A percentile compares a stretch with the other conserved stretches of the same genome.
Conservation (phyloP, 2,113 vertebrate species). For the Eolophus roseicapilla region DNA sequence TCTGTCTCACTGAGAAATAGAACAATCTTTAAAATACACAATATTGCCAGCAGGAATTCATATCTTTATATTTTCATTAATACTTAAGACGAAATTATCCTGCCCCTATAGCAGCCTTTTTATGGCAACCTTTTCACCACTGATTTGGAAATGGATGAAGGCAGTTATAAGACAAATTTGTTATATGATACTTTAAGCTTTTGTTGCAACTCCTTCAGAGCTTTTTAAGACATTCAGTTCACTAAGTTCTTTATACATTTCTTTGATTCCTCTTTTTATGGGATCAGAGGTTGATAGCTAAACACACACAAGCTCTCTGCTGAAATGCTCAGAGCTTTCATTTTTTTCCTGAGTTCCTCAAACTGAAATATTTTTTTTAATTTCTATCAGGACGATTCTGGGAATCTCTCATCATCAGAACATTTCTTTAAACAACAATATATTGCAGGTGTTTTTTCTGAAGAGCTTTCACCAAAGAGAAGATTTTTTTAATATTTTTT, state of each 20-base stretch:
- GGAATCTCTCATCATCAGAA: not conserved
- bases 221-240: not conserved
- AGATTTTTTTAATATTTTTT: not conserved
- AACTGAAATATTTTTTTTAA: not conserved
- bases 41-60: not conserved
- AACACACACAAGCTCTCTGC: not conserved
- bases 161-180: not conserved
- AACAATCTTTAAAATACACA: not conserved
- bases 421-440: not conserved
- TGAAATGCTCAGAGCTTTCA: not conserved
- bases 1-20: not conserved
- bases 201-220: not conserved
- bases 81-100: not conserved
- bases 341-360: not conserved
- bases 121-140: not conserved
- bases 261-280: not conserved
- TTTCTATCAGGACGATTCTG: not conserved
- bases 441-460: not conserved
- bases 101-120: not conserved
- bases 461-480: not conserved
- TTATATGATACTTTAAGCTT: not conserved
- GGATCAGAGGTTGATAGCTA: not conserved
- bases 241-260: not conserved
- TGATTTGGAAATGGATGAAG: not conserved
- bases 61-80: not conserved